These are phyloP conservation scores for Otolemur garnettii DNA, from an alignment of 2,113 vertebrate genomes.

Conservation along the genomic window DNA sequence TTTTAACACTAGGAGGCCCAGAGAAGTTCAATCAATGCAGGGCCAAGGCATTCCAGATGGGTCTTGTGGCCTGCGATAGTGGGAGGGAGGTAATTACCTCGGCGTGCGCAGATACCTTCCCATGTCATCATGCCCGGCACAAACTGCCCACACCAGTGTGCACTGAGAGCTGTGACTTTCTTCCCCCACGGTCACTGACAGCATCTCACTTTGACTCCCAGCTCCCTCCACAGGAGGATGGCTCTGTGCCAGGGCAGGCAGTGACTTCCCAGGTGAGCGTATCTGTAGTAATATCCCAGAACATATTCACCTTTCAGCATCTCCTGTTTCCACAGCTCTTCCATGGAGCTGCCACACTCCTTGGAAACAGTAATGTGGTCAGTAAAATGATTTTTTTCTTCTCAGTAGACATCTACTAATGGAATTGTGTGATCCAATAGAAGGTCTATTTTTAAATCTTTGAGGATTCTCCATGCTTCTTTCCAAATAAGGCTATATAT, in stretches of 20 bases:
- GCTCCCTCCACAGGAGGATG: background rate
- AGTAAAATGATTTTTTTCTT: too few species aligned
- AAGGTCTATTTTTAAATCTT: too few species aligned
- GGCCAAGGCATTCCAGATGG: background rate
- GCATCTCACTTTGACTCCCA: background rate
- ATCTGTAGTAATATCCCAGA: constrained; percentile 37
- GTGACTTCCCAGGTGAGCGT: constrained; percentile 25
- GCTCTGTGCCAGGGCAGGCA: rapidly evolving
- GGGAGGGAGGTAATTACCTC: background rate
- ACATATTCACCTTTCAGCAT: constrained; percentile 32
- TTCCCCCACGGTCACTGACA: background rate
- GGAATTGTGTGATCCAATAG: too few species aligned
- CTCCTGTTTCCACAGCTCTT: background rate
- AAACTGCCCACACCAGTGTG: background rate
- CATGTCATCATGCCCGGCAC: background rate
- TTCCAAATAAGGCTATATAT: too few species aligned
- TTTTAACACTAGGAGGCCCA: background rate
- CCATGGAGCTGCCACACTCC: background rate
- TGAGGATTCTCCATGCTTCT: too few species aligned
- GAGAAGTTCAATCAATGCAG: too few species aligned
- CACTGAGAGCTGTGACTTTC: background rate
- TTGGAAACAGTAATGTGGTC: constrained; percentile 35
- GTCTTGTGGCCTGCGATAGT: background rate
- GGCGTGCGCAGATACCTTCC: background rate
- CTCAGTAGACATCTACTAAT: too few species aligned